A percentile compares a stretch with the other conserved stretches of the same genome.
Evolutionary conservation across 2,888 invertebrate genomes (phyloP).

Genomic region (Thymelicus lineola): DNA sequence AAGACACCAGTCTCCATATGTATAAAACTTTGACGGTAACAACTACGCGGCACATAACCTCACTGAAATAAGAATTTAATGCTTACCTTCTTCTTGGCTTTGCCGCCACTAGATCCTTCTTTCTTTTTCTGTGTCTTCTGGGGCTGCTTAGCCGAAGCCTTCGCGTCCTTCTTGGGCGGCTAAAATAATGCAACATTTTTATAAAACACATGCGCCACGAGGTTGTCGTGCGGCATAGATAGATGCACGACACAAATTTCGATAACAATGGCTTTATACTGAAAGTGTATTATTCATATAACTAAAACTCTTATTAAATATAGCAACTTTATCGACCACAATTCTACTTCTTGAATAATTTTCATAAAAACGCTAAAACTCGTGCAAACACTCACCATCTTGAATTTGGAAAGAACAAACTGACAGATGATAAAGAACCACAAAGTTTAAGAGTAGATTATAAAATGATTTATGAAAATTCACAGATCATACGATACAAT

Average conservation of each 20-base stretch:
- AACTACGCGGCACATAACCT: conserved; percentile 66
- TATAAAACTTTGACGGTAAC: no score
- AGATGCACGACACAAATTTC: not conserved
- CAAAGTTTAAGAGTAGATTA: no score
- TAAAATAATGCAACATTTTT: conserved; percentile 78
- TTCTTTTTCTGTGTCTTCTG: conserved; percentile 98
- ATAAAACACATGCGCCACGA: conserved; percentile 72
- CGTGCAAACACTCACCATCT: conserved; percentile 74
- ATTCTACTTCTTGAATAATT: not conserved
- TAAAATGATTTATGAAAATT: no score
- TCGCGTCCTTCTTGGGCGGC: conserved; percentile 97
- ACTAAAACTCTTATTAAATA: not conserved
- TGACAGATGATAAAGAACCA: conserved; percentile 32
- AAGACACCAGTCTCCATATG: no score
- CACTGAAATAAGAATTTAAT: conserved; percentile 49
- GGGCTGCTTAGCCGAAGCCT: conserved; percentile 95
- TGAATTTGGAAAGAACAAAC: conserved; percentile 73
- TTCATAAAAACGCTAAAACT: conserved; percentile 10
- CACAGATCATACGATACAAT: no score
- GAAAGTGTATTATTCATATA: not conserved
- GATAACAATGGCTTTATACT: not conserved
- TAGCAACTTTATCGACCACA: not conserved
- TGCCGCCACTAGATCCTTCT: conserved; percentile 97
- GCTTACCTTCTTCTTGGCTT: conserved; percentile 97
- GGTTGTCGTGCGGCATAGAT: conserved; percentile 51